These are phyloP conservation scores for Myotis daubentonii DNA, from an alignment of 2,797 vertebrate genomes.

Conservation along the genomic window DNA sequence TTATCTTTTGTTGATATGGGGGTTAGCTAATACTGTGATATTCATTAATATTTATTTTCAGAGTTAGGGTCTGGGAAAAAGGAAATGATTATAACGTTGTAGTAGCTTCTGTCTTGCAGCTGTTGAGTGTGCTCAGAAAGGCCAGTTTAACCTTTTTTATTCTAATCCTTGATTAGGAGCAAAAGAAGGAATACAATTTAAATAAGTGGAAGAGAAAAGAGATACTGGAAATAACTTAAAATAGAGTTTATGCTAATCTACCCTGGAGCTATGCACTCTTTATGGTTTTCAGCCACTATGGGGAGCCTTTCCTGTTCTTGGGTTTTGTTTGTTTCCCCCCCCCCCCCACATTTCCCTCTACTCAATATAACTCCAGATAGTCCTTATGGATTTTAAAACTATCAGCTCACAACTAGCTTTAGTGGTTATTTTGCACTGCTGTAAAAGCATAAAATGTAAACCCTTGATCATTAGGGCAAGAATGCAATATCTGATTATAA, in stretches of 20 bases:
- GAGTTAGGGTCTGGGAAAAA: neutral
- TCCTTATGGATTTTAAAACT: conserved; percentile 19
- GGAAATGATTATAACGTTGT: neutral
- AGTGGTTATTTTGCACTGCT: neutral
- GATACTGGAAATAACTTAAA: neutral
- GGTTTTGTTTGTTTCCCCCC: neutral
- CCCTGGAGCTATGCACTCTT: neutral
- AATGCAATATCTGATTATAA: neutral
- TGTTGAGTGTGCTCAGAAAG: neutral
- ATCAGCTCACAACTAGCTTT: neutral
- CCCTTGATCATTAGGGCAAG: neutral
- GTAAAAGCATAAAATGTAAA: neutral
- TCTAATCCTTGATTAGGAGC: neutral
- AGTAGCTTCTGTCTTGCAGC: neutral
- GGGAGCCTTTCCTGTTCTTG: neutral
- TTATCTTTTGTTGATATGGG: neutral
- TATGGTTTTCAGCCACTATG: neutral
- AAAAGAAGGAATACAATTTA: neutral
- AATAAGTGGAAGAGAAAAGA: conserved; percentile 15
- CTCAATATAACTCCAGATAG: neutral
- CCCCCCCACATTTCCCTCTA: neutral
- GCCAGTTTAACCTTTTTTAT: neutral
- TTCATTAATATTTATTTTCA: neutral
- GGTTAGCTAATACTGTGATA: neutral
- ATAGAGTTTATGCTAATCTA: neutral